Base-by-base conservation (phyloP, 2,888 invertebrate genomes). In the Stenodera caucasica region DNA sequence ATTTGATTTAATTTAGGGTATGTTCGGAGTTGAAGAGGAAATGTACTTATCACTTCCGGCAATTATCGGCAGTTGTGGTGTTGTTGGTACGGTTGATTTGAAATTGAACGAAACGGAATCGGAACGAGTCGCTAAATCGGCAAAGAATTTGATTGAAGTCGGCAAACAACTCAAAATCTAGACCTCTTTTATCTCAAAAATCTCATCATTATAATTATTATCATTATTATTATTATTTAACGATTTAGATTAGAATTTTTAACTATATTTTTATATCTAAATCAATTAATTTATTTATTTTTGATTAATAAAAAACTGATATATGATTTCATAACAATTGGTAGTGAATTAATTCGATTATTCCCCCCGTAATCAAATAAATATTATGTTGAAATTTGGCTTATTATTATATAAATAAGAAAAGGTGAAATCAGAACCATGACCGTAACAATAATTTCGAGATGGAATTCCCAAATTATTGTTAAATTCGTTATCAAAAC, bases 371-470 rank as follows among this genome's bases (percentile, higher is more conserved):
- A 45, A 23, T 45, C n/a, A 23, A 45, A 45, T 45, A 23, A 23
- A 45, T 40, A 35, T 2, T 35, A 37, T 18, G 6, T 45, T n/a
- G n/a, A n/a, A n/a, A 45, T 23, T 45, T 45, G 23, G 23, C 21
- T 18, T 40, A 18, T 11, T 45, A 45, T 45, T 45, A 45, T 23
- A n/a, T 45, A 45, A 45, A 23, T 12, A 4, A 1, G 12, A 45
- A 45, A 45, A 45, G 45, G 45, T 45, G 45, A 45, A 45, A 45
- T 23, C 21, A 21, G 11, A 45, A 45, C 23, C 45, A 45, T 45
- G 45, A 45, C 45, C 45, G 23, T 45, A 45, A 45, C 45, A 45
- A 23, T 21, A 45, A 45, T 45, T 45, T 45, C 21, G 4, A 45
- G 45, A 45, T 21, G 45, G 45, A 21, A 45, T 45, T 45, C 21